phyloP scores from a whole-genome alignment of 2,797 vertebrate genomes.

The Chloroceryle inda region DNA sequence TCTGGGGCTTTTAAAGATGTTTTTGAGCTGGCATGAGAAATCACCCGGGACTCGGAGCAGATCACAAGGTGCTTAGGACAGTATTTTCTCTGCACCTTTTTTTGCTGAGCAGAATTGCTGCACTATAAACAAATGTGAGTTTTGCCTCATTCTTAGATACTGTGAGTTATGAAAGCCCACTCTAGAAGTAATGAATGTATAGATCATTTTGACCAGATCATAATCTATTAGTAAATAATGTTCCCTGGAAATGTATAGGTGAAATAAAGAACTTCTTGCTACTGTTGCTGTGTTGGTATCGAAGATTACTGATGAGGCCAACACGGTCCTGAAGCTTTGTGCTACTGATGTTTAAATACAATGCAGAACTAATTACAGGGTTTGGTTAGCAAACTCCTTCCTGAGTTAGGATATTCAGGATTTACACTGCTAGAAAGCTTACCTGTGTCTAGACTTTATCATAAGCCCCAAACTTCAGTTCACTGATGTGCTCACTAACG shows the following conservation, averaged over 20 bases:
- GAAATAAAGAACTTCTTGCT: slow-evolving; percentile 60
- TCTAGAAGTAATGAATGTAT: slow-evolving; percentile 57
- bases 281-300: not conserved
- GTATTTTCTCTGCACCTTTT: slow-evolving; percentile 41
- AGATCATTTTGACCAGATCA: slow-evolving; percentile 66
- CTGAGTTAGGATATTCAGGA: not conserved
- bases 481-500: not conserved
- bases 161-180: slow-evolving; percentile 55
- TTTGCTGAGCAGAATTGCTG: slow-evolving; percentile 38
- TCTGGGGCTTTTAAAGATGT: not conserved
- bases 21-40: slow-evolving; percentile 38
- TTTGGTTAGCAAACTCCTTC: not conserved
- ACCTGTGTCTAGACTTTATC: not conserved
- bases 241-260: not conserved
- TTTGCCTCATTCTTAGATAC: slow-evolving; percentile 41
- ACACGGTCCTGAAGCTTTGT: not conserved
- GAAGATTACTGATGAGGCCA: not conserved
- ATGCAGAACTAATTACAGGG: not conserved
- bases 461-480: not conserved
- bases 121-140: slow-evolving; percentile 40
- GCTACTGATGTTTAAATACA: not conserved
- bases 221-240: slow-evolving; percentile 62
- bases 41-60: not conserved
- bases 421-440: not conserved
- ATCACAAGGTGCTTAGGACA: slow-evolving; percentile 39